Evolutionary conservation across 2,113 vertebrate genomes (phyloP).

Genomic region (Tychaedon coryphoeus): DNA sequence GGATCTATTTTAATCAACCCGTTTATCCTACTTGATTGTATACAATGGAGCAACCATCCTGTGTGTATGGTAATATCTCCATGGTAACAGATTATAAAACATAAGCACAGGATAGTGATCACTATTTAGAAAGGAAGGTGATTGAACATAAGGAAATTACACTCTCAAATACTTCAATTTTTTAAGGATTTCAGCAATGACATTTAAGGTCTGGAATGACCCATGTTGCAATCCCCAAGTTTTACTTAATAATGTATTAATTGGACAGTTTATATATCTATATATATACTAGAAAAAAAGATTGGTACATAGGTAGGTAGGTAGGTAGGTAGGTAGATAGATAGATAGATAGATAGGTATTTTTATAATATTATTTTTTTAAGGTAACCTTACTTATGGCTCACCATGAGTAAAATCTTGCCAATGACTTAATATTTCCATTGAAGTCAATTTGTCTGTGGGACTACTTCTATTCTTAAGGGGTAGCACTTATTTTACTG

Average conservation of each 20-base stretch:
- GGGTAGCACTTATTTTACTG: neutral
- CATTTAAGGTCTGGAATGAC: neutral
- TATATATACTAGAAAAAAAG: neutral
- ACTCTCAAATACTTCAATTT: neutral
- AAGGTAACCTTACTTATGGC: neutral
- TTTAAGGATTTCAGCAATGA: neutral
- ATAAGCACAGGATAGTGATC: constrained; percentile 60
- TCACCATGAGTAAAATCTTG: neutral
- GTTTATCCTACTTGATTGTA: constrained; percentile 26
- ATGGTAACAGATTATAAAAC: constrained; percentile 70
- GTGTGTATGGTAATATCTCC: constrained; percentile 53
- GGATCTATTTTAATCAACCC: constrained; percentile 51
- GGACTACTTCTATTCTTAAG: neutral
- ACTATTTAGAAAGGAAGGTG: constrained; percentile 37
- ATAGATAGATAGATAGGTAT: neutral
- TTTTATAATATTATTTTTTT: neutral
- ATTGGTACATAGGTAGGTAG: neutral
- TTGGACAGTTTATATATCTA: neutral
- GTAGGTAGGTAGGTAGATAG: neutral
- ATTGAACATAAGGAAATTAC: constrained; percentile 40
- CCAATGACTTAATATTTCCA: neutral
- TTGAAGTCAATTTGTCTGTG: neutral
- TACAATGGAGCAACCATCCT: constrained; percentile 23
- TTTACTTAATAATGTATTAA: neutral
- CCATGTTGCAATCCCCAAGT: neutral